Conservation (phyloP, 2,888 invertebrate species). For the Gymnocheta viridis region DNA sequence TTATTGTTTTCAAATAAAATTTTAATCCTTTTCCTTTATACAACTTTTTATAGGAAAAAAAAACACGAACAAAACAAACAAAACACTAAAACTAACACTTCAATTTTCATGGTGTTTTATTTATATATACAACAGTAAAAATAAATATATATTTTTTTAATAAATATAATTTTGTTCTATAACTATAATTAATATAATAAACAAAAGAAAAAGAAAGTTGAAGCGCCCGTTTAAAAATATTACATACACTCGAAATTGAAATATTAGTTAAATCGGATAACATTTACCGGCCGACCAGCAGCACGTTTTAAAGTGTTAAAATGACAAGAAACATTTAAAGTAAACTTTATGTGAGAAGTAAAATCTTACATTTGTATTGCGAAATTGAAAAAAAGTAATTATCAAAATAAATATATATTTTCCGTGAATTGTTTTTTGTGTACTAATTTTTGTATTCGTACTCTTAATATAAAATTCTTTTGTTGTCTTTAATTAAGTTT, state of each 20-base stretch:
- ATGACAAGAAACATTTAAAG: constrained; percentile 1
- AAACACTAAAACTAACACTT: constrained; percentile 62
- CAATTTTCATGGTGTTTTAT: constrained; percentile 61
- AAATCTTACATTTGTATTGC: constrained; percentile 55
- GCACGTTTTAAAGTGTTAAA: background rate
- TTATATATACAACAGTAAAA: constrained; percentile 30
- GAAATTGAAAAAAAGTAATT: constrained; percentile 22
- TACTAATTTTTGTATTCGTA: constrained; percentile 81
- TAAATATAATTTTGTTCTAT: constrained; percentile 43
- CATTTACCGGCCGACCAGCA: background rate
- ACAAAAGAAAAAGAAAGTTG: constrained; percentile 63
- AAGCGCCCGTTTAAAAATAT: constrained; percentile 55
- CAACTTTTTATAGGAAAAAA: constrained; percentile 16
- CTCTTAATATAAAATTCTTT: constrained; percentile 72
- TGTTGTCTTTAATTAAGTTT: constrained; percentile 65
- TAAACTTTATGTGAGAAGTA: constrained; percentile 50
- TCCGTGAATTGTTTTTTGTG: constrained; percentile 81
- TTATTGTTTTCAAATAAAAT: constrained; percentile 50
- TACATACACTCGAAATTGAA: constrained; percentile 48
- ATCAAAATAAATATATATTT: constrained; percentile 76
- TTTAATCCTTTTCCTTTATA: constrained; percentile 48
- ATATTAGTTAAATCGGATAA: constrained; percentile 43
- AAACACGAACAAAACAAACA: constrained; percentile 42
- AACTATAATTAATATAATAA: constrained; percentile 45
- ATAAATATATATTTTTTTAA: constrained; percentile 2